Evolutionary conservation across 2,888 invertebrate genomes (phyloP), one percentile per base, ranked within the genome.

Genomic region (Drepanosiphum platanoidis): DNA sequence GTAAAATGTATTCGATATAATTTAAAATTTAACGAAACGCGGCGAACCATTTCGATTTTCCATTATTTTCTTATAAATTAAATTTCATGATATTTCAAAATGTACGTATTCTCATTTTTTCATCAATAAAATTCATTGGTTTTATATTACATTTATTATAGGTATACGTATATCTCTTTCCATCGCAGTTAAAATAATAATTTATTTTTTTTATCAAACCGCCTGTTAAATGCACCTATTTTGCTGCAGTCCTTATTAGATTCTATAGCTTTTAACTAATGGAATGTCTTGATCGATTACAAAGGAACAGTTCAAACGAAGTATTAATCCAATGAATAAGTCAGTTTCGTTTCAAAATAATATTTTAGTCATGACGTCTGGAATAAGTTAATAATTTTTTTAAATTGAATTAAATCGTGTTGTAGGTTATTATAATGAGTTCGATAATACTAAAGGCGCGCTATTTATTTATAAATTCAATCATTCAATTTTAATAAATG

Each of bases 261-360:
- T 61, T 61, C 27, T 61, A 61, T 61, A 61, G n/a, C 22, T 61
- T 61, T 61, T 61, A 22, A 27, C n/a, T 61, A 61, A 61, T 61
- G 27, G 9, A 61, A 61, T 61, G 27, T 61, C 61, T 61, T 61
- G n/a, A 27, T 61, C 22, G 22, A 61, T 61, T 61, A 27, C 27
- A 2, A 22, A 61, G 27, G n/a, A 61, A 61, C 22, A 61, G 27
- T 61, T 61, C 0, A 61, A 61, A 61, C 52, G 52, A 18, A n/a
- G 61, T 61, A 61, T 27, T 22, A 61, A 61, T 61, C 61, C 9
- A 61, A 61, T 27, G n/a, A 61, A 61, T 27, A 9, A 61, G 61
- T 61, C 22, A 52, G 52, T 52, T 52, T 22, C 22, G 22, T 52
- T 52, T 15, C 18, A 18, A 18, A 52, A 61, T 61, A 61, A 61